Percentiles rank a stretch among this genome's conserved stretches.
These are phyloP conservation scores for Sibirionetta formosa DNA, from an alignment of 2,797 vertebrate genomes.

Conservation along the genomic window DNA sequence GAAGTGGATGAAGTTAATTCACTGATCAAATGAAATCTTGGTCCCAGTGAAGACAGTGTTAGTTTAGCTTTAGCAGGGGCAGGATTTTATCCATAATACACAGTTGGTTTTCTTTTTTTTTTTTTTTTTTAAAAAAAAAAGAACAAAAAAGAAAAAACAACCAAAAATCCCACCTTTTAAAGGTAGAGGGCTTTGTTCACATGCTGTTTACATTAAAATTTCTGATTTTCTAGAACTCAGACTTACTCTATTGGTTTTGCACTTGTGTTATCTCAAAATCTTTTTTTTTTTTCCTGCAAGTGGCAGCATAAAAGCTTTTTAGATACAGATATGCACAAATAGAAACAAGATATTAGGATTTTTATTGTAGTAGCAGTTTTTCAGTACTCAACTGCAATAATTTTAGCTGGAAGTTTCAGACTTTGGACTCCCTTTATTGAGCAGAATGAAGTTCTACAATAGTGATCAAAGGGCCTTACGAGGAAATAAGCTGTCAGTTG, in stretches of 20 bases:
- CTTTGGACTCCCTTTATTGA: conserved; percentile 61
- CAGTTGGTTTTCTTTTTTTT: no score
- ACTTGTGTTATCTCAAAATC: conserved; percentile 75
- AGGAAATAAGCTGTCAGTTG: conserved; percentile 80
- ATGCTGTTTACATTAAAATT: not conserved
- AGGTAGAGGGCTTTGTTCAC: not conserved
- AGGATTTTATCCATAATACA: not conserved
- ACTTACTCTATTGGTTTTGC: conserved; percentile 18
- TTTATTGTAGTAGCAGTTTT: conserved; percentile 60
- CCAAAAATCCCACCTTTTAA: not conserved
- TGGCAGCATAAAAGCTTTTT: conserved; percentile 82
- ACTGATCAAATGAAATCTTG: conserved; percentile 19
- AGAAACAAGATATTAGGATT: conserved; percentile 65
- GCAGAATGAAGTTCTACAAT: conserved; percentile 76
- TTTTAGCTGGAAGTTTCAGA: conserved; percentile 53
- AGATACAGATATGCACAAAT: conserved; percentile 87
- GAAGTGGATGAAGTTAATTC: no score
- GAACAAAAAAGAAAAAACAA: not conserved
- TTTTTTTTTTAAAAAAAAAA: not conserved
- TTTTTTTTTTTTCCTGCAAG: conserved; percentile 44
- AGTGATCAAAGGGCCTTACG: conserved; percentile 77
- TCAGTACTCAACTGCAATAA: conserved; percentile 32
- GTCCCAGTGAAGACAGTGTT: not conserved
- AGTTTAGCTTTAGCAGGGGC: not conserved
- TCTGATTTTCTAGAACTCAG: not conserved